These are phyloP conservation scores for Cosmia pyralina DNA, from an alignment of 2,888 invertebrate genomes.

Conservation along the genomic window DNA sequence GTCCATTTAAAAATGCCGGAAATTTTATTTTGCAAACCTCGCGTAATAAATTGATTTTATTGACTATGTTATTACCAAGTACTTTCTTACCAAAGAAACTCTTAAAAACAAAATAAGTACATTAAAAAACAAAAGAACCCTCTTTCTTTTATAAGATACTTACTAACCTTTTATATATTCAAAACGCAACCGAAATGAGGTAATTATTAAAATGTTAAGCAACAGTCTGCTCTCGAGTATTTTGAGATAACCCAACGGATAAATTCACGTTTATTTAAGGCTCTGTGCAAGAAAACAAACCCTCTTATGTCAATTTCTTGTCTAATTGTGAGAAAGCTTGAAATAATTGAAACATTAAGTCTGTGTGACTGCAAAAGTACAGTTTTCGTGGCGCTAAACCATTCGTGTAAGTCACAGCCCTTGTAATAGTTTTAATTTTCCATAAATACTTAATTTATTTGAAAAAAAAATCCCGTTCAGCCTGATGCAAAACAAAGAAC, in stretches of 20 bases:
- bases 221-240: slow-evolving; percentile 2
- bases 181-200: slow-evolving; percentile 26
- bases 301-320: no score
- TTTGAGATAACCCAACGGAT: not conserved
- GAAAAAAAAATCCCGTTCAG: no score
- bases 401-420: no score
- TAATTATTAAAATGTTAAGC: slow-evolving; percentile 26
- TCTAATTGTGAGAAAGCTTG: no score
- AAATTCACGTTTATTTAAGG: slow-evolving; percentile 3
- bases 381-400: no score
- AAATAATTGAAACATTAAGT: no score
- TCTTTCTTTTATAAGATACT: slow-evolving; percentile 16
- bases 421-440: no score
- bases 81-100: not conserved
- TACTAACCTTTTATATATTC: slow-evolving; percentile 33
- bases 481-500: no score
- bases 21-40: not conserved
- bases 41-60: not conserved
- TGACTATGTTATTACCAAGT: not conserved
- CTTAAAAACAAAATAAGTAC: not conserved
- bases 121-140: slow-evolving; percentile 34
- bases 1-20: no score
- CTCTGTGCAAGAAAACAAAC: no score
- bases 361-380: no score
- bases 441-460: no score